These are phyloP conservation scores for Malurus alboscapulatus DNA, from an alignment of 2,113 vertebrate genomes.

Conservation along the genomic window DNA sequence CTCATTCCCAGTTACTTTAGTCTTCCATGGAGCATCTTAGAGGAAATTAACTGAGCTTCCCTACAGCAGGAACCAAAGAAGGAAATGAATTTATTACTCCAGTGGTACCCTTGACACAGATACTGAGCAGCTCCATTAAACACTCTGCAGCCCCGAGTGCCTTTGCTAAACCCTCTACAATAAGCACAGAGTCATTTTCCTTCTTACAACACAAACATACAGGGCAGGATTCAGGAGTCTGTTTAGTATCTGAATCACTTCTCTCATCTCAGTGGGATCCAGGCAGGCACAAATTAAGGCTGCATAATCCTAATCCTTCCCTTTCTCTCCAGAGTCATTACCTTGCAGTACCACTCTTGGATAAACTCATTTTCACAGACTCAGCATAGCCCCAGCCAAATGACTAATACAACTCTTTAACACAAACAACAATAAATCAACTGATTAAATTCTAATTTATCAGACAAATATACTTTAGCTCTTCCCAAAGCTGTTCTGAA, in stretches of 20 bases:
- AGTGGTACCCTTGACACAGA: background rate
- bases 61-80: background rate
- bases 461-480: slow-evolving; percentile 12
- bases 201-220: background rate
- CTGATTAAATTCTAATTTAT: slow-evolving; percentile 26
- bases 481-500: background rate
- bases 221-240: background rate
- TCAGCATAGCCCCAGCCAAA: background rate
- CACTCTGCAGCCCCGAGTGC: background rate
- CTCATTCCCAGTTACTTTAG: background rate
- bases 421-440: slow-evolving; percentile 33
- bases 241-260: background rate
- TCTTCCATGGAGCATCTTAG: background rate
- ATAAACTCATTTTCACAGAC: background rate
- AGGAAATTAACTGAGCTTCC: slow-evolving; percentile 12
- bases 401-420: background rate
- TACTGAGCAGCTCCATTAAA: background rate
- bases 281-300: background rate
- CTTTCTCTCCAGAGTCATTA: background rate
- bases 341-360: background rate
- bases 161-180: background rate
- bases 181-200: background rate
- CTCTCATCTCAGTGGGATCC: background rate
- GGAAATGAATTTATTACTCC: background rate
- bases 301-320: background rate